Percentiles rank a stretch among this genome's conserved stretches.
Conservation (phyloP, 2,888 invertebrate species). For the Coremacera marginata region DNA sequence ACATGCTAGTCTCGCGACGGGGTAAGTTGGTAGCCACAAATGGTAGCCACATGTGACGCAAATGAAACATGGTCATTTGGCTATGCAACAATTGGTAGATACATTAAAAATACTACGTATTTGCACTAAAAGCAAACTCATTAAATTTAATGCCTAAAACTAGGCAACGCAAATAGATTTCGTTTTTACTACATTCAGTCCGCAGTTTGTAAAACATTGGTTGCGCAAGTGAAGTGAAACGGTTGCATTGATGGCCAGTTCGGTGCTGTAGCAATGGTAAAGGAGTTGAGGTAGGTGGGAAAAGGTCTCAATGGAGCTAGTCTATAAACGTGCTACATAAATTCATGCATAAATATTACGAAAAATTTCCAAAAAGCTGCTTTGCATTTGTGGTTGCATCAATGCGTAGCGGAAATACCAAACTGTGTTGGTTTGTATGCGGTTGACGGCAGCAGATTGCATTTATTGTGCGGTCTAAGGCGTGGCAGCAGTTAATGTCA, state of each 20-base stretch:
- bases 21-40: too few relatives aligned
- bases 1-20: too few relatives aligned
- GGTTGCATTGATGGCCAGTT: background rate
- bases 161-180: background rate
- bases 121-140: too few relatives aligned
- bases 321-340: too few relatives aligned
- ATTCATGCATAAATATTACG: too few relatives aligned
- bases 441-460: background rate
- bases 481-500: background rate
- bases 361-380: background rate
- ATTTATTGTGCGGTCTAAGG: background rate
- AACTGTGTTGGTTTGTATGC: background rate
- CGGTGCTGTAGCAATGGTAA: background rate
- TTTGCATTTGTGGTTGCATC: conserved; percentile 7
- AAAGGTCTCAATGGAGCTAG: too few relatives aligned
- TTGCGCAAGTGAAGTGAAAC: background rate
- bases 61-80: too few relatives aligned
- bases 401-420: background rate
- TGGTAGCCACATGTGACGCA: too few relatives aligned
- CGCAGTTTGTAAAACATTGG: background rate
- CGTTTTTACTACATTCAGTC: background rate
- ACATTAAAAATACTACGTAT: too few relatives aligned
- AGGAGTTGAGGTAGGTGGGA: background rate
- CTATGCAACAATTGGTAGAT: too few relatives aligned
- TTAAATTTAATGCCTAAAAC: conserved; percentile 1